phyloP scores from a whole-genome alignment of 2,113 vertebrate species.

The Phoxinus phoxinus region DNA sequence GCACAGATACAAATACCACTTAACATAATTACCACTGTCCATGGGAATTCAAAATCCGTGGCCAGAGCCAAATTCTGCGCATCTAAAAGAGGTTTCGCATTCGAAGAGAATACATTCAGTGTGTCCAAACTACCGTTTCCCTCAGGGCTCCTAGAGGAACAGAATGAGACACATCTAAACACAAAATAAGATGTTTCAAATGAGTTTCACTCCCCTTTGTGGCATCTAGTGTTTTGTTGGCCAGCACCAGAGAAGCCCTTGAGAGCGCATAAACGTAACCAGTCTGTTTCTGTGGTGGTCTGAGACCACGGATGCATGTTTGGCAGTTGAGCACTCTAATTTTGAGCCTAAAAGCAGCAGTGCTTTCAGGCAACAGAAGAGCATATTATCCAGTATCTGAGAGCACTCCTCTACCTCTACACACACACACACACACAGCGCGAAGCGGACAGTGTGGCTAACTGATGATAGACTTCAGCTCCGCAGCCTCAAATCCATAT shows the following conservation, averaged over 20 bases:
- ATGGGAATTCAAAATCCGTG: constrained; percentile 33
- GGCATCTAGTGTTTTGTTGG: constrained; percentile 34
- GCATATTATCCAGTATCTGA: constrained; percentile 29
- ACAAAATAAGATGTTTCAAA: constrained; percentile 44
- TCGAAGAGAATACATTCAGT: neutral
- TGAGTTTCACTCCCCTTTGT: constrained; percentile 35
- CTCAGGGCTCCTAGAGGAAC: constrained; percentile 29
- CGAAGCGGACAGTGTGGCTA: neutral
- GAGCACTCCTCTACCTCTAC: constrained; percentile 21
- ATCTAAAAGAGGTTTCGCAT: constrained; percentile 32
- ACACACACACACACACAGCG: neutral
- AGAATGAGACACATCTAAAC: constrained; percentile 19
- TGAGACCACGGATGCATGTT: constrained; percentile 43
- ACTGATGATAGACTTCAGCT: constrained; percentile 35
- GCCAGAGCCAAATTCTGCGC: constrained; percentile 12
- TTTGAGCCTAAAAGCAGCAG: constrained; percentile 42
- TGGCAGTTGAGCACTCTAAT: constrained; percentile 43
- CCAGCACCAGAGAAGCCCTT: constrained; percentile 9
- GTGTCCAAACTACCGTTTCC: constrained; percentile 19
- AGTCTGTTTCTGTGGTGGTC: constrained; percentile 44
- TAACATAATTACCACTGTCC: constrained; percentile 32
- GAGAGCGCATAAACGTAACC: constrained; percentile 31
- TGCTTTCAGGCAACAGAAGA: constrained; percentile 42
- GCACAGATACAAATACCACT: constrained; percentile 36
- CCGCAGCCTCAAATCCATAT: constrained; percentile 34